A percentile compares a stretch with the other conserved stretches of the same genome.
Evolutionary conservation across 2,888 invertebrate species (phyloP).

Genomic region (Actias luna): DNA sequence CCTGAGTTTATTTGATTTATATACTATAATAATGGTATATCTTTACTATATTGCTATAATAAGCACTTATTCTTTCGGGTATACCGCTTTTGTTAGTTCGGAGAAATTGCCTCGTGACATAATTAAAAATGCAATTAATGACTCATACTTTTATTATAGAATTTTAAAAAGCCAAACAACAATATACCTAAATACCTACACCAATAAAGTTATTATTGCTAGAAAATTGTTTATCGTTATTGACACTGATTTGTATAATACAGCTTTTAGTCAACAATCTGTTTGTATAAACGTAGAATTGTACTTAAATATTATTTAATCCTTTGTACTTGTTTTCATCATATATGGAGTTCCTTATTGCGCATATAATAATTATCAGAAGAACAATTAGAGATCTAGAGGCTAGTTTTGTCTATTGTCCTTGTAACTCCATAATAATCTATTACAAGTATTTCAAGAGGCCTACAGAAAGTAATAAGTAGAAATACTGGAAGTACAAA

Average conservation of each 20-base stretch:
- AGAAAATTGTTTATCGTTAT: neutral
- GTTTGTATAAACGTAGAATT: neutral
- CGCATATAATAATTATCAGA: neutral
- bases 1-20: too few relatives aligned
- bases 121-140: too few relatives aligned
- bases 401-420: neutral
- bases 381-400: neutral
- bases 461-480: slow-evolving; percentile 11
- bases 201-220: neutral
- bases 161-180: neutral
- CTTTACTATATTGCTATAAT: too few relatives aligned
- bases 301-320: neutral
- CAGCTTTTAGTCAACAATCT: too few relatives aligned
- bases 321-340: neutral
- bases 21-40: too few relatives aligned
- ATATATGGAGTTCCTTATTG: neutral
- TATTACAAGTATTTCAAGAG: slow-evolving; percentile 6
- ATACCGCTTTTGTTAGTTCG: too few relatives aligned
- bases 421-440: neutral
- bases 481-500: too few relatives aligned
- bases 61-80: too few relatives aligned
- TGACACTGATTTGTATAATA: neutral
- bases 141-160: neutral
- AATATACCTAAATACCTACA: neutral
- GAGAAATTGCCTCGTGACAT: too few relatives aligned